Conservation (phyloP, 1,140 invertebrate species). For the Listronotus bonariensis region DNA sequence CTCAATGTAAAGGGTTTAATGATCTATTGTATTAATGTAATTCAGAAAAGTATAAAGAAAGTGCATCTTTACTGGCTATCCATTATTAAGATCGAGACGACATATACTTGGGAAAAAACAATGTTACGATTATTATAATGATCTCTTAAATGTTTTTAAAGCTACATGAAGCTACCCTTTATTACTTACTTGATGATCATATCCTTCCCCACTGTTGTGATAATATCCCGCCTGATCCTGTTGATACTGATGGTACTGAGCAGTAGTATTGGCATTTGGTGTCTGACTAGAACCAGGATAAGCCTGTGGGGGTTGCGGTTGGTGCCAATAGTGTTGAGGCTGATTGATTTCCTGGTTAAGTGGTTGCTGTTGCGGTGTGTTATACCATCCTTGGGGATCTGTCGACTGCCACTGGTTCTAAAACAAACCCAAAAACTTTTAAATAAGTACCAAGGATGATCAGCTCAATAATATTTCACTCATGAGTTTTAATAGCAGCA, state of each 20-base stretch:
- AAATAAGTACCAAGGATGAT: no score
- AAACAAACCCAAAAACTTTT: constrained; percentile 6
- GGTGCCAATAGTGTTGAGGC: constrained; percentile 44
- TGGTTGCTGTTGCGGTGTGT: constrained; percentile 32
- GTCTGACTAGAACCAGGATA: constrained; percentile 18
- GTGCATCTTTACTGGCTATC: no score
- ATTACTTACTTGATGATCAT: constrained; percentile 16
- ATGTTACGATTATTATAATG: no score
- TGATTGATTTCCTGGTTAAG: constrained; percentile 41
- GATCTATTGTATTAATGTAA: no score
- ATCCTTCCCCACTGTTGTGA: constrained; percentile 17
- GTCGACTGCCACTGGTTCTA: constrained; percentile 45
- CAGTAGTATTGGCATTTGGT: constrained; percentile 10
- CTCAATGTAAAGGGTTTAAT: no score
- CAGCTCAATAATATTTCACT: no score
- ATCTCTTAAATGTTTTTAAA: no score
- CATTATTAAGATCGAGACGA: no score
- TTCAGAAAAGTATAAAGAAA: no score
- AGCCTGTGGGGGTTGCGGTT: constrained; percentile 16
- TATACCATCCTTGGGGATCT: constrained; percentile 8
- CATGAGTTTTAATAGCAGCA: no score
- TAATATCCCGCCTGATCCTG: constrained; percentile 25
- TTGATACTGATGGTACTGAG: constrained; percentile 37
- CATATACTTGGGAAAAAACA: no score
- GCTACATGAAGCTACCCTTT: no score